A percentile compares a stretch with the other conserved stretches of the same genome.
Evolutionary conservation across 1,140 invertebrate species (phyloP).

Genomic region (Drosophila teissieri): DNA sequence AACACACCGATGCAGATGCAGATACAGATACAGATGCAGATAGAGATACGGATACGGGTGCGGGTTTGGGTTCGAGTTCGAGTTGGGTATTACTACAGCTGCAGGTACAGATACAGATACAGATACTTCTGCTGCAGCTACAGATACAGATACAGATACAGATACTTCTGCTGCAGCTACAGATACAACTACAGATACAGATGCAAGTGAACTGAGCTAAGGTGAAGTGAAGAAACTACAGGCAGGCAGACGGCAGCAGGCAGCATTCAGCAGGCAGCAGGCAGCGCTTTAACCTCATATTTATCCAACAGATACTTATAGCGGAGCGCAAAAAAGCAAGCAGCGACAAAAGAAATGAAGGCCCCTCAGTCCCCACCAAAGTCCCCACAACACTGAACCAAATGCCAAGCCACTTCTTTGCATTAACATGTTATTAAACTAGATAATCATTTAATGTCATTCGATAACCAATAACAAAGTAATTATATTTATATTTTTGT

Average conservation of each 20-base stretch:
- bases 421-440: background rate
- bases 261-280: constrained; percentile 81
- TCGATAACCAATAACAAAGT: background rate
- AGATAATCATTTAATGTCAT: background rate
- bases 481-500: background rate
- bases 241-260: constrained; percentile 63
- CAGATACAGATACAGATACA: constrained; percentile 52
- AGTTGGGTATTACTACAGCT: constrained; percentile 40
- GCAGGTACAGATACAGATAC: constrained; percentile 36
- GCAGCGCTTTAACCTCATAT: constrained; percentile 84
- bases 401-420: background rate
- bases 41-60: constrained; percentile 1
- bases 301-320: constrained; percentile 84
- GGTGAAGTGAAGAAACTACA: constrained; percentile 49
- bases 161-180: constrained; percentile 30
- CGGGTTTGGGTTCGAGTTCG: constrained; percentile 22
- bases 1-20: constrained; percentile 45
- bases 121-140: constrained; percentile 22
- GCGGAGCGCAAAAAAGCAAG: constrained; percentile 59
- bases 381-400: constrained; percentile 3
- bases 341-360: constrained; percentile 64
- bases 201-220: constrained; percentile 55
- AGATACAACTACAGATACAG: constrained; percentile 51
- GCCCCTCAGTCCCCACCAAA: constrained; percentile 25
- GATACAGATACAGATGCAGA: constrained; percentile 36